Evolutionary conservation across 2,113 vertebrate species (phyloP).

Genomic region (Antechinus stuartii): DNA sequence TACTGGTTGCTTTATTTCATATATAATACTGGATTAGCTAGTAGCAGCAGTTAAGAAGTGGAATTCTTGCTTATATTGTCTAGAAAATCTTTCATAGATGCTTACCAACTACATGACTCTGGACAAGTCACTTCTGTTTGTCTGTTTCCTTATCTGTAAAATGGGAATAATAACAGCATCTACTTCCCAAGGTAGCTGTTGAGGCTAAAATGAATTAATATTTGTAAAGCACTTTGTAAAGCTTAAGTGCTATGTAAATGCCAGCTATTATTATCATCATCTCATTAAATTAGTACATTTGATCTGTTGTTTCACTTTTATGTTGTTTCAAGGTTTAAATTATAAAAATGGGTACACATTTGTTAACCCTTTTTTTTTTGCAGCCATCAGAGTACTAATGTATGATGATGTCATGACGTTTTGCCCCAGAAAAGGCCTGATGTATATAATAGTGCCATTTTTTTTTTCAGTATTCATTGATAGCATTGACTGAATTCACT

Average conservation of each 20-base stretch:
- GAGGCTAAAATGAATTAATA: neutral
- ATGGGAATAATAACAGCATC: neutral
- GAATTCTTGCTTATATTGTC: neutral
- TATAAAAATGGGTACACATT: neutral
- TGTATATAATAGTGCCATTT: neutral
- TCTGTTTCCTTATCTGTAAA: neutral
- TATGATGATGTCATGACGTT: conserved; percentile 21
- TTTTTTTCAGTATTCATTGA: neutral
- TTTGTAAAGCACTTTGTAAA: neutral
- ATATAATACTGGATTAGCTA: neutral
- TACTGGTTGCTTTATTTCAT: neutral
- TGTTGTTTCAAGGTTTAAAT: conserved; percentile 20
- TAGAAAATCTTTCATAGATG: neutral
- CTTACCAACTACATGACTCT: neutral
- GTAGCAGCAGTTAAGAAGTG: neutral
- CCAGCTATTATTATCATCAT: conserved; percentile 17
- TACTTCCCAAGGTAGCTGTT: neutral
- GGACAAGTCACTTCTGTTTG: neutral
- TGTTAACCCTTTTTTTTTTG: neutral
- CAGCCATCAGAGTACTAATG: conserved; percentile 8
- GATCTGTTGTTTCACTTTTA: neutral
- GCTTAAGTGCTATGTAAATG: neutral
- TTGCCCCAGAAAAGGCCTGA: neutral
- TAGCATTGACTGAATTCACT: conserved; percentile 22
- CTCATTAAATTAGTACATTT: conserved; percentile 29